Percentiles rank a stretch among this genome's conserved stretches.
These are phyloP conservation scores for Rhamnusium bicolor DNA, from an alignment of 2,888 invertebrate genomes.

Conservation along the genomic window DNA sequence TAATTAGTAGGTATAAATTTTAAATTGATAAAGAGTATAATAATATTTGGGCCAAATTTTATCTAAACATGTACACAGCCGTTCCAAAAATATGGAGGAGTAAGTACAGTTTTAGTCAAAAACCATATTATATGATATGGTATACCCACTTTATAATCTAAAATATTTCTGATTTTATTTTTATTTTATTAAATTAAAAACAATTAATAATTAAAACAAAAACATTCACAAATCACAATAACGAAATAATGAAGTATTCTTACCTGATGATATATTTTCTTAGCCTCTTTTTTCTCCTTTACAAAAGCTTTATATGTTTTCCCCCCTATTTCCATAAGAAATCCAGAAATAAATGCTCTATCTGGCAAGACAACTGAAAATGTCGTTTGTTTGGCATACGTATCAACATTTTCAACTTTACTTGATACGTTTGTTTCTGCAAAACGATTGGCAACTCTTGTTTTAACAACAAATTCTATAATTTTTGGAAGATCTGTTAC, in stretches of 20 bases:
- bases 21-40: too few species aligned
- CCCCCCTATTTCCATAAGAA: slow-evolving; percentile 74
- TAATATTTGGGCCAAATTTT: too few species aligned
- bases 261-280: slow-evolving; percentile 72
- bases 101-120: too few species aligned
- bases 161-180: too few species aligned
- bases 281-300: slow-evolving; percentile 75
- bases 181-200: too few species aligned
- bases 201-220: too few species aligned
- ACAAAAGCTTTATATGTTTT: slow-evolving; percentile 75
- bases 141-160: too few species aligned
- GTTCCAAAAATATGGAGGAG: too few species aligned
- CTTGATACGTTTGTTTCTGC: slow-evolving; percentile 76
- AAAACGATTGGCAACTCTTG: slow-evolving; percentile 76
- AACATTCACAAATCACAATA: background rate
- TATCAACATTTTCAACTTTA: slow-evolving; percentile 74
- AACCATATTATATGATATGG: too few species aligned
- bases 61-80: too few species aligned
- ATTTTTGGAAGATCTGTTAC: slow-evolving; percentile 14
- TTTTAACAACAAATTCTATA: slow-evolving; percentile 39
- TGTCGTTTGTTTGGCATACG: slow-evolving; percentile 73
- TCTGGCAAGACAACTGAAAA: slow-evolving; percentile 78
- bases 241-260: background rate
- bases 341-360: slow-evolving; percentile 70
- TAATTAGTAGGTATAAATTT: too few species aligned